phyloP scores from a whole-genome alignment of 2,797 vertebrate species.

The Rhinoraja longicauda region DNA sequence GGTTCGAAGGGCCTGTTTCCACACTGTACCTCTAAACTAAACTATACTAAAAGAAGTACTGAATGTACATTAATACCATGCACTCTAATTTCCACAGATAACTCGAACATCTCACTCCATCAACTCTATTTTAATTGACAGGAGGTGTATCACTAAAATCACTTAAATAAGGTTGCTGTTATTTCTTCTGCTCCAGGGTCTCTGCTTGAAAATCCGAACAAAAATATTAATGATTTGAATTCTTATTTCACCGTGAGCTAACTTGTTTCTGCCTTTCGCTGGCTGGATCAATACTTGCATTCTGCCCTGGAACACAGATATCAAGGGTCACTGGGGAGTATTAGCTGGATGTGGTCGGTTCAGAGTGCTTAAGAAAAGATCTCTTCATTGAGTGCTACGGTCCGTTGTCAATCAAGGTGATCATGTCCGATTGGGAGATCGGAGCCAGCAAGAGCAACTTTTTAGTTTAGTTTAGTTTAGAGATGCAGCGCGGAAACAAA shows the following conservation, averaged over 20 bases:
- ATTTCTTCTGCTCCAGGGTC: too few relatives aligned
- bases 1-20: too few relatives aligned
- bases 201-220: neutral
- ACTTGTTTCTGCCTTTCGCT: slow-evolving; percentile 22
- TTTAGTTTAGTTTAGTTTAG: too few relatives aligned
- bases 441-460: neutral
- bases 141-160: neutral
- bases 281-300: neutral
- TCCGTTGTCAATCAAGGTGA: slow-evolving; percentile 20
- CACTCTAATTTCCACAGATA: neutral
- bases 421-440: slow-evolving; percentile 16
- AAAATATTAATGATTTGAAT: neutral
- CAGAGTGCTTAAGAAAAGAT: slow-evolving; percentile 9
- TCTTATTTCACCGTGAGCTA: neutral
- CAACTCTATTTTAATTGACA: too few relatives aligned
- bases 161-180: neutral
- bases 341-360: slow-evolving; percentile 16
- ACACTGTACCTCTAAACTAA: too few relatives aligned
- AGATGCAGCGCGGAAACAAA: too few relatives aligned
- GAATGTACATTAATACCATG: neutral
- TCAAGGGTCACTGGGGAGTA: neutral
- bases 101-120: neutral
- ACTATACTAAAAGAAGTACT: too few relatives aligned
- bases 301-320: slow-evolving; percentile 13
- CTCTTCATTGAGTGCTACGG: slow-evolving; percentile 4